A percentile compares a stretch with the other conserved stretches of the same genome.
These are phyloP conservation scores for Anguilla obscura DNA, from an alignment of 2,797 vertebrate genomes.

Conservation along the genomic window DNA sequence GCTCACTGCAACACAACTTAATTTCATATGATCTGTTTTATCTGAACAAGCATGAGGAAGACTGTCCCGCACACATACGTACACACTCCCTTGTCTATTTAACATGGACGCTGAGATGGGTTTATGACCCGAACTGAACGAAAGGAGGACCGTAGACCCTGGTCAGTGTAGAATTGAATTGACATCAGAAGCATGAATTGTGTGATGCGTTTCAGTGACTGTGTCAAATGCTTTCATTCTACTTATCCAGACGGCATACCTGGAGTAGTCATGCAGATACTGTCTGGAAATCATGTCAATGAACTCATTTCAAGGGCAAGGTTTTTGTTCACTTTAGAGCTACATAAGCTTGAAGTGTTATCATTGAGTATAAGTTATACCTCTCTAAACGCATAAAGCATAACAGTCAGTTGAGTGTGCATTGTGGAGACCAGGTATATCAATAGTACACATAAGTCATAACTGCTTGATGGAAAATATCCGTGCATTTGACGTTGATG, in stretches of 20 bases:
- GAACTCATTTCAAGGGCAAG: background rate
- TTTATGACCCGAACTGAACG: background rate
- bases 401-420: background rate
- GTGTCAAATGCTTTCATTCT: background rate
- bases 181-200: background rate
- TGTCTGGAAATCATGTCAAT: background rate
- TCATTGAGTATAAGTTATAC: background rate
- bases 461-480: background rate
- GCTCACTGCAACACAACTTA: background rate
- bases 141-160: background rate
- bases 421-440: background rate
- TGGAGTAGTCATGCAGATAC: background rate
- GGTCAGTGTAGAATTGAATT: background rate
- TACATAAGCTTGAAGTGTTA: background rate
- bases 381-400: background rate
- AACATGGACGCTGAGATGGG: background rate
- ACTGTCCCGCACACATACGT: background rate
- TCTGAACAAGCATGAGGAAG: background rate
- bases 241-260: background rate
- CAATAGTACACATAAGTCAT: background rate
- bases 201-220: background rate
- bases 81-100: background rate
- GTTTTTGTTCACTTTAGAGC: background rate
- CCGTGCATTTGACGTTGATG: background rate
- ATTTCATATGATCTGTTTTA: background rate